phyloP scores from a whole-genome alignment of 2,113 vertebrate species.

The Anguilla rostrata region DNA sequence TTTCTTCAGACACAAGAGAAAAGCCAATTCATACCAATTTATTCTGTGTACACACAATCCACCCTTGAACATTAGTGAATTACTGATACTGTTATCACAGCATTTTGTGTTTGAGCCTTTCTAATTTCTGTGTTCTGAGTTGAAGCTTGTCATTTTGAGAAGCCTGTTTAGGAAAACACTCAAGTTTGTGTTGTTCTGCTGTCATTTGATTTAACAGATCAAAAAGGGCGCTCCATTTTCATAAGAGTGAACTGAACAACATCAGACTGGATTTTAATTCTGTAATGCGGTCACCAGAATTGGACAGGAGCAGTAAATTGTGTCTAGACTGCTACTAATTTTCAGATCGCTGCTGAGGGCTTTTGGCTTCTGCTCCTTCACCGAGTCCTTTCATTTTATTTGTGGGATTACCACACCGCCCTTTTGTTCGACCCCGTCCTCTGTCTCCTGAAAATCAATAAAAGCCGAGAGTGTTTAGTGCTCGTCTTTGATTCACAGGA shows the following conservation, averaged over 20 bases:
- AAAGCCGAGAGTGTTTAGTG: slow-evolving; percentile 36
- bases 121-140: neutral
- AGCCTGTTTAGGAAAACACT: neutral
- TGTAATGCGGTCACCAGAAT: slow-evolving; percentile 27
- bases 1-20: neutral
- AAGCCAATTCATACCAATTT: neutral
- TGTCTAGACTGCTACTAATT: slow-evolving; percentile 21
- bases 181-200: neutral
- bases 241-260: slow-evolving; percentile 13
- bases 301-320: slow-evolving; percentile 27
- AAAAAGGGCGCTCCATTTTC: neutral
- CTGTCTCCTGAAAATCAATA: slow-evolving; percentile 43
- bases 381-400: slow-evolving; percentile 22
- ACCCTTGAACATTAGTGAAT: neutral
- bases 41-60: neutral
- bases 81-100: neutral
- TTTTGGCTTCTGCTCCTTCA: neutral
- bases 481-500: slow-evolving; percentile 36
- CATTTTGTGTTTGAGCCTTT: neutral
- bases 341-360: slow-evolving; percentile 29
- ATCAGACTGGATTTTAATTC: slow-evolving; percentile 36
- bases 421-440: slow-evolving; percentile 26
- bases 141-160: neutral
- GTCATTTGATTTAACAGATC: neutral
- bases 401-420: slow-evolving; percentile 16